Evolutionary conservation across 2,113 vertebrate genomes (phyloP), one percentile per base, ranked within the genome.

Genomic region (Pseudorasbora parva): DNA sequence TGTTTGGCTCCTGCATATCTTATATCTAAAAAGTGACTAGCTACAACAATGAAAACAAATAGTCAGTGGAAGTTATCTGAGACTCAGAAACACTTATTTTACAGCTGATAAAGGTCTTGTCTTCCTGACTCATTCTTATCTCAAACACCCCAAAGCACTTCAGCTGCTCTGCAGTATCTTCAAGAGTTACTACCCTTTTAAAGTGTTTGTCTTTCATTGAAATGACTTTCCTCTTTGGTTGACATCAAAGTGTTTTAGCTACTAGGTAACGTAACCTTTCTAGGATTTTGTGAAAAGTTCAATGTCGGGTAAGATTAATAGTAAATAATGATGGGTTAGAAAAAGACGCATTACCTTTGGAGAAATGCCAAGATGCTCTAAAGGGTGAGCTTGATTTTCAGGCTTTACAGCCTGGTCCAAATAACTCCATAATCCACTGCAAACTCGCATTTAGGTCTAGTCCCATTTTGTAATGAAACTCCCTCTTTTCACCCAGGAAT

Each of bases 1-100:
- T 12, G 33, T 57, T 57, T 57, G 74, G 15, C 75, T 78, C n/a
- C 75, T 37, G n/a, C 51, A 54, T 69, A 45, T 84, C 60, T 68
- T 59, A 14, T 78, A 59, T 69, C 82, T 78, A 25, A 45, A 59
- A 82, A 9, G 49, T 77, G 74, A 78, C 11, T 77, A n/a, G 25
- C n/a, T 69, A 12, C 59, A 62, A 59, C 45, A 69, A 56, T 78
- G 80, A 59, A 78, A 78, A 60, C 54, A 23, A 51, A 66, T 60
- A 51, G 41, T 27, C 21, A 51, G 2, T 5, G 27, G 51, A 68
- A 59, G 49, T 45, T n/a, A 71, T 43, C 41, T 0, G 68, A 71
- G 68, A 71, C 41, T 23, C 37, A 14, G 41, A 71, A 71, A 71
- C 68, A 71, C 68, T 45, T 71, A 11, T 10, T 68, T 33, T 68